These are phyloP conservation scores for Microchrysa polita DNA, from an alignment of 2,888 invertebrate species.

Conservation along the genomic window DNA sequence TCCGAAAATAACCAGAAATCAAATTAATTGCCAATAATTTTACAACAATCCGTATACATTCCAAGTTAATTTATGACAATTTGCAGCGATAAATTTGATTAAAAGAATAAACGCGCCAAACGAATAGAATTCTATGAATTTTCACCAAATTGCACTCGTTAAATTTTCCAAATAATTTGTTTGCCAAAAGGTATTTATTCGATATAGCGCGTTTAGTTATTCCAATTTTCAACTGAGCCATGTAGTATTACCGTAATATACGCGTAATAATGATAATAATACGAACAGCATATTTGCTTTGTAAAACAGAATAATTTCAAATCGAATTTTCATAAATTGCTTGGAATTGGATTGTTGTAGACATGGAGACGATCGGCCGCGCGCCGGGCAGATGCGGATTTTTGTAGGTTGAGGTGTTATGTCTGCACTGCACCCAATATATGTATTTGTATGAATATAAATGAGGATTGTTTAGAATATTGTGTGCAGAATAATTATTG, in stretches of 20 bases:
- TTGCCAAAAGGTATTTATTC: background rate
- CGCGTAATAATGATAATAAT: background rate
- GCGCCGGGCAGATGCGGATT: too few relatives aligned
- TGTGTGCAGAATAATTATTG: too few relatives aligned
- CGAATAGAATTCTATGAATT: background rate
- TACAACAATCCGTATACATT: too few relatives aligned
- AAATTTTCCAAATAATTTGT: background rate
- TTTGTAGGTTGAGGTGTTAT: too few relatives aligned
- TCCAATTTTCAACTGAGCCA: background rate
- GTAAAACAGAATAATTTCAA: background rate
- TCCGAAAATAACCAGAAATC: too few relatives aligned
- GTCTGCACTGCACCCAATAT: too few relatives aligned
- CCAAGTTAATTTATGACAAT: background rate
- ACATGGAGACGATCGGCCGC: too few relatives aligned
- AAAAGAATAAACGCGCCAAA: background rate
- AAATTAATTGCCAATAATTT: too few relatives aligned
- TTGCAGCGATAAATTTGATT: background rate
- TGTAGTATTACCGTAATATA: too few relatives aligned
- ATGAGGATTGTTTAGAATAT: too few relatives aligned
- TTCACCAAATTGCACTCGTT: background rate
- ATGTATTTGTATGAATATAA: too few relatives aligned
- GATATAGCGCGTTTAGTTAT: background rate
- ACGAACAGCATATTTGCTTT: background rate
- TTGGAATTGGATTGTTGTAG: background rate
- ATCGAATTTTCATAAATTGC: slow-evolving; percentile 3